Evolutionary conservation across 2,797 vertebrate genomes (phyloP).

Genomic region (Leptatherina wallacei): DNA sequence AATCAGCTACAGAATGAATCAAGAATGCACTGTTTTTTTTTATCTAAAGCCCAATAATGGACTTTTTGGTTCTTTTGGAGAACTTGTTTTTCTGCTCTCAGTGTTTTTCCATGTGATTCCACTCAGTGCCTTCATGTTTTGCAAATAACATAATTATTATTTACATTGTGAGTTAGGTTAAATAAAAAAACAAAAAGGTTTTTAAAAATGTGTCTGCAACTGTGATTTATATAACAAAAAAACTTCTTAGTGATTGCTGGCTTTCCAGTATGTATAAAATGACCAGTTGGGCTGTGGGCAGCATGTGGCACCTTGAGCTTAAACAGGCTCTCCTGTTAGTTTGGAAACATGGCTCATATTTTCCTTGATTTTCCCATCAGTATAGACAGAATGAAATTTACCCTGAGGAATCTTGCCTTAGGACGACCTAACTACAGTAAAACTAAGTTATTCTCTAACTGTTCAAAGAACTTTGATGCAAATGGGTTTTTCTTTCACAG

Average conservation of each 20-base stretch:
- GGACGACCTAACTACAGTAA: neutral
- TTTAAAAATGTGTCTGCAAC: slow-evolving; percentile 15
- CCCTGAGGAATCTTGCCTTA: neutral
- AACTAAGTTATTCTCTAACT: slow-evolving; percentile 7
- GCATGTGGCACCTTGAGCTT: slow-evolving; percentile 62
- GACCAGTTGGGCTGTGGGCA: slow-evolving; percentile 53
- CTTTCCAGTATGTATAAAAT: slow-evolving; percentile 48
- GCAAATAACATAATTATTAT: slow-evolving; percentile 9
- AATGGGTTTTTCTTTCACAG: slow-evolving; percentile 1
- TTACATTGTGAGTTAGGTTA: too few species aligned
- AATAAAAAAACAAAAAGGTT: neutral
- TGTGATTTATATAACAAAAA: slow-evolving; percentile 33
- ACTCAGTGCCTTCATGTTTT: slow-evolving; percentile 27
- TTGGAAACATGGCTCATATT: slow-evolving; percentile 68
- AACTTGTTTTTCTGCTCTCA: slow-evolving; percentile 26
- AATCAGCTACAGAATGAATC: slow-evolving; percentile 18
- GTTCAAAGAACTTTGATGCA: slow-evolving; percentile 2
- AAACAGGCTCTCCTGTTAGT: slow-evolving; percentile 59
- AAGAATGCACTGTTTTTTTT: neutral
- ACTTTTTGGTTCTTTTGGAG: slow-evolving; percentile 11
- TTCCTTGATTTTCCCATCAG: slow-evolving; percentile 58
- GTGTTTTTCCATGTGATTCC: slow-evolving; percentile 51
- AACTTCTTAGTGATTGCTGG: slow-evolving; percentile 8
- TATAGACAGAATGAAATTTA: slow-evolving; percentile 31
- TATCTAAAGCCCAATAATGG: slow-evolving; percentile 21